A percentile compares a stretch with the other conserved stretches of the same genome.
Conservation (phyloP, 1,140 invertebrate genomes). For the Drosophila pandora region DNA sequence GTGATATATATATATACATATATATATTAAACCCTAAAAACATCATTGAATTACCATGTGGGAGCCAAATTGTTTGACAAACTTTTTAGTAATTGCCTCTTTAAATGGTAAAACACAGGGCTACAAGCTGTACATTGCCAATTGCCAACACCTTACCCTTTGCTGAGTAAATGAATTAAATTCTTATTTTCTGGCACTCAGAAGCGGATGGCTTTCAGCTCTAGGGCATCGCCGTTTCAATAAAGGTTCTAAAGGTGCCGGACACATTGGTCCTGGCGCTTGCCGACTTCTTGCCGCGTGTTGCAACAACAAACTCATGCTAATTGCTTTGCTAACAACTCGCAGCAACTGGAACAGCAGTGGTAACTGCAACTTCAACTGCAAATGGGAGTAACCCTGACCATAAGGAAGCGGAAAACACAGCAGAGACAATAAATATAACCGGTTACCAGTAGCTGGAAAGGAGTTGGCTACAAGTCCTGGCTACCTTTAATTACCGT, state of each 20-base stretch:
- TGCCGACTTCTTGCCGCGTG: conserved; percentile 42
- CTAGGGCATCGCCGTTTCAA: not conserved
- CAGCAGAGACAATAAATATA: conserved; percentile 74
- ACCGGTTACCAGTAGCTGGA: conserved; percentile 34
- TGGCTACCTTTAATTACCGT: conserved; percentile 74
- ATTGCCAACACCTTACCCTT: conserved; percentile 61
- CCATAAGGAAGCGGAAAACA: conserved; percentile 51
- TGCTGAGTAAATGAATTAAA: conserved; percentile 80
- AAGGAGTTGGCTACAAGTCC: conserved; percentile 45
- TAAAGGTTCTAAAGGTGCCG: conserved; percentile 57
- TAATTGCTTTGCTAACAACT: conserved; percentile 81
- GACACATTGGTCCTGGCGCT: conserved; percentile 39
- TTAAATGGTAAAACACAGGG: conserved; percentile 6
- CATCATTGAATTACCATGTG: too few relatives aligned
- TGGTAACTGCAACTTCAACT: conserved; percentile 42
- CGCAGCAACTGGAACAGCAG: conserved; percentile 53
- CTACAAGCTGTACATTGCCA: conserved; percentile 65
- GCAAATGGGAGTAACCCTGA: conserved; percentile 54
- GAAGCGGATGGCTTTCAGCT: not conserved
- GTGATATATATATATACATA: too few relatives aligned
- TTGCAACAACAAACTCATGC: conserved; percentile 81
- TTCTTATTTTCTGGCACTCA: conserved; percentile 51
- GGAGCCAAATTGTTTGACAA: too few relatives aligned
- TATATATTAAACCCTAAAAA: too few relatives aligned
- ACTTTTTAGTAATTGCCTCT: too few relatives aligned